These are phyloP conservation scores for Helogale parvula DNA, from an alignment of 2,113 vertebrate species.

Conservation along the genomic window DNA sequence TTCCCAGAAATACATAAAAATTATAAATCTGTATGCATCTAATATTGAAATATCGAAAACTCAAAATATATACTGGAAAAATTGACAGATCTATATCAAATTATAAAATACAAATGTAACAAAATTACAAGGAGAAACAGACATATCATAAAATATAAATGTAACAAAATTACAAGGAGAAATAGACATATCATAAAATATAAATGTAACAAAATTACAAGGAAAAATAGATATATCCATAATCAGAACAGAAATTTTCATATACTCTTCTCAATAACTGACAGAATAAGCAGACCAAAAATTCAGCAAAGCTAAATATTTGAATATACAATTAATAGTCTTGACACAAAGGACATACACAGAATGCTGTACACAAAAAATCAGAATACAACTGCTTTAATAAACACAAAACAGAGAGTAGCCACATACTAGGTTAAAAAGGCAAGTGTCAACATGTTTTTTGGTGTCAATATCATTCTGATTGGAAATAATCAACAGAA, in stretches of 20 bases:
- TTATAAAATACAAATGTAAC: neutral
- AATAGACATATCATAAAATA: neutral
- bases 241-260: conserved; percentile 6
- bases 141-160: neutral
- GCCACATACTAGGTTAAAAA: neutral
- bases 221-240: neutral
- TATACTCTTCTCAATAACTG: neutral
- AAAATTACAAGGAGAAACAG: neutral
- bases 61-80: conserved; percentile 6
- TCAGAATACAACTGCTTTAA: neutral
- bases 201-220: neutral
- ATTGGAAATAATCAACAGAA: neutral
- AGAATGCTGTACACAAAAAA: neutral
- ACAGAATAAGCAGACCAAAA: neutral
- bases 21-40: neutral
- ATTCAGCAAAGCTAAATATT: neutral
- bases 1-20: neutral
- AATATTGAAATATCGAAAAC: neutral
- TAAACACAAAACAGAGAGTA: neutral
- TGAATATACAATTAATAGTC: neutral
- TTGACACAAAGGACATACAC: neutral
- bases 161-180: neutral
- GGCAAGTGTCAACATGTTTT: neutral
- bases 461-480: neutral
- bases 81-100: neutral